Evolutionary conservation across 1,140 invertebrate species (phyloP), one percentile per base, ranked within the genome.

Genomic region (Goniozus legneri): DNA sequence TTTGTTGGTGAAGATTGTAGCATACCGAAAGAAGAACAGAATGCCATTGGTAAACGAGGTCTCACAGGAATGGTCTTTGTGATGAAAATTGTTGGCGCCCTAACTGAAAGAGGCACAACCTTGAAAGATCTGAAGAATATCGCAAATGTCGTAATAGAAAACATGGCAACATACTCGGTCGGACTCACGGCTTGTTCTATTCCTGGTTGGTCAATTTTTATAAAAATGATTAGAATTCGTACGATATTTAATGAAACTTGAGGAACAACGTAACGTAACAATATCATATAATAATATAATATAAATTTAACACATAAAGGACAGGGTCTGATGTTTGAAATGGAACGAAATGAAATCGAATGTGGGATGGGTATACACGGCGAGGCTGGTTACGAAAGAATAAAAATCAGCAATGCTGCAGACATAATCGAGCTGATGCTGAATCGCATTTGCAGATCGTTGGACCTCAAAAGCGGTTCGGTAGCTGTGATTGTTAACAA

Each of bases 321-420:
- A 21, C 75, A 79, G 52, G 73, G 66, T 1, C 79, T 80, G 1
- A 75, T 87, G 42, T 92, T 92, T 59, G 75, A 82, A 14, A 70
- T 92, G 20, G 72, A 73, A 7, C 40, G 71, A 1, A 83, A 86
- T 61, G 82, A 89, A 67, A 82, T 92, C 69, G 90, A 92, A 74
- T 72, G 92, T 7, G 91, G 91, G 1, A 78, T 91, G 16, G 91
- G 91, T 39, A 80, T 92, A 37, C 91, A 94, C 67, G 91, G 91
- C 1, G 91, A 95, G 74, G 85, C 87, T n/a, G 91, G 91, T 15
- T 83, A 88, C 10, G 78, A 80, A 49, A 82, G 84, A 61, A 74
- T 82, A 16, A 83, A 85, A 65, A 77, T 88, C 54, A 71, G 67
- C 27, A 74, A 68, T 2, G 78, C 75, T 1, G 73, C 73, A 38